Conservation (phyloP, 2,797 vertebrate genomes). For the Micromesistius poutassou region DNA sequence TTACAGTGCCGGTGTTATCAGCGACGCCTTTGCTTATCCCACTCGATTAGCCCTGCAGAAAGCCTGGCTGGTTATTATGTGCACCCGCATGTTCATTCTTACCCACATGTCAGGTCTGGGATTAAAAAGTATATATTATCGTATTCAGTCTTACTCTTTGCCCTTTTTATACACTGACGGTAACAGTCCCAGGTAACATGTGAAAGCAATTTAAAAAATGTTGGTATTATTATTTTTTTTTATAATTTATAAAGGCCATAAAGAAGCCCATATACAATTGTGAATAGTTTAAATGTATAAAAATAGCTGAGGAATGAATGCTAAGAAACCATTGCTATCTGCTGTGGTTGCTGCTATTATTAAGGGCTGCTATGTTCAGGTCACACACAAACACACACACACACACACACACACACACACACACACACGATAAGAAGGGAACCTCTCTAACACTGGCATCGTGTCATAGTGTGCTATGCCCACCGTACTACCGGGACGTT, state of each 20-base stretch:
- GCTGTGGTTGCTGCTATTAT: not conserved
- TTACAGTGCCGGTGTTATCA: not conserved
- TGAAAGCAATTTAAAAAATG: not conserved
- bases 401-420: not conserved
- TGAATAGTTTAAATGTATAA: not conserved
- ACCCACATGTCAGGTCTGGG: not conserved
- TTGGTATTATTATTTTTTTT: not conserved
- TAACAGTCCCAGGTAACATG: not conserved
- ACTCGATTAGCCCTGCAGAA: constrained; percentile 5
- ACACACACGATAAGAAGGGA: constrained; percentile 19
- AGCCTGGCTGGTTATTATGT: not conserved
- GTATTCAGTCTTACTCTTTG: not conserved
- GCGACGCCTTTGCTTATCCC: constrained; percentile 23
- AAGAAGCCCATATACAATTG: not conserved
- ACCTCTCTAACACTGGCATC: constrained; percentile 35
- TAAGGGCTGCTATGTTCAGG: constrained; percentile 4
- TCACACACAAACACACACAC: constrained; percentile 13
- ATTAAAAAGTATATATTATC: not conserved
- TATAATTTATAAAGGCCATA: not conserved
- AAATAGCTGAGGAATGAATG: not conserved
- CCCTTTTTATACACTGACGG: not conserved
- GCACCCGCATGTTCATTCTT: not conserved
- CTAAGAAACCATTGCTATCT: constrained; percentile 1
- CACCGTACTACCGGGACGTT: constrained; percentile 37
- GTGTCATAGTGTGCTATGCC: constrained; percentile 48